These are phyloP conservation scores for Sarcophaga peregrina DNA, from an alignment of 1,140 invertebrate species.

Conservation along the genomic window DNA sequence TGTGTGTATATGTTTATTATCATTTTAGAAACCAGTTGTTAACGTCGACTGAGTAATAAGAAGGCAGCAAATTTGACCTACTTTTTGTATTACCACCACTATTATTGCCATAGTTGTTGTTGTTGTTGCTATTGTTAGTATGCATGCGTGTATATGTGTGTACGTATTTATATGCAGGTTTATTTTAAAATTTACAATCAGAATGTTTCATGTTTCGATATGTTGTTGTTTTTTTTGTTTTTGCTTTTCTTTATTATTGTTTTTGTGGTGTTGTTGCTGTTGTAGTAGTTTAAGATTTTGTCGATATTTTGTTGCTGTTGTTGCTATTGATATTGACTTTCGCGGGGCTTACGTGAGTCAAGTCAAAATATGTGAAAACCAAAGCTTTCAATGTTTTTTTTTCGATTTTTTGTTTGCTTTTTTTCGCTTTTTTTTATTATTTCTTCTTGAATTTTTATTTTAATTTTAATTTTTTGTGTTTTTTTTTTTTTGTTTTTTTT, in stretches of 20 bases:
- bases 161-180: not conserved
- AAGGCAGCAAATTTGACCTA: slow-evolving; percentile 38
- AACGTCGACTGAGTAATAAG: not conserved
- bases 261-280: slow-evolving; percentile 44
- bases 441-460: not conserved
- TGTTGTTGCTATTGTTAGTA: not conserved
- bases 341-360: slow-evolving; percentile 23
- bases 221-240: slow-evolving; percentile 40
- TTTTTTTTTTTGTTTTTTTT: not conserved
- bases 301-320: slow-evolving; percentile 2
- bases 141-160: slow-evolving; percentile 11
- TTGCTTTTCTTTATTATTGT: slow-evolving; percentile 54
- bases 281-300: slow-evolving; percentile 26
- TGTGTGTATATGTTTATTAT: slow-evolving; percentile 18
- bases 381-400: slow-evolving; percentile 30
- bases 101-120: not conserved
- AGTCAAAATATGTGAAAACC: slow-evolving; percentile 30
- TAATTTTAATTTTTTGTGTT: not conserved
- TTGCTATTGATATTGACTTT: slow-evolving; percentile 33
- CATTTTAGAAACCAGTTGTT: slow-evolving; percentile 40
- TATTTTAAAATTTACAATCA: slow-evolving; percentile 55
- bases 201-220: slow-evolving; percentile 66
- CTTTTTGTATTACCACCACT: not conserved
- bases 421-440: not conserved
- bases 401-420: slow-evolving; percentile 37